A percentile compares a stretch with the other conserved stretches of the same genome.
Conservation (phyloP, 1,140 invertebrate genomes). For the Drosophila melanogaster region DNA sequence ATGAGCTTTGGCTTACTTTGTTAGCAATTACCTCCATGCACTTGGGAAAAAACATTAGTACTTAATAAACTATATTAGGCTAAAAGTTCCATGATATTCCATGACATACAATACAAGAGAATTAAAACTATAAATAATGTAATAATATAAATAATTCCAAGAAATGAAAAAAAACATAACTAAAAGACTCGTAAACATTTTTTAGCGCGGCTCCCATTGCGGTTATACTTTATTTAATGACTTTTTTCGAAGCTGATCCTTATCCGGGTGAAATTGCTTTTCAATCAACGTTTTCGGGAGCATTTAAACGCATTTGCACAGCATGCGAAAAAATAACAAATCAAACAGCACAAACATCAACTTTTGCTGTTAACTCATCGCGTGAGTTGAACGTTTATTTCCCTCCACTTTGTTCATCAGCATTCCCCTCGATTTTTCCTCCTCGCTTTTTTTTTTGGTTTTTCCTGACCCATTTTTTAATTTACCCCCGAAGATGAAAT, state of each 20-base stretch:
- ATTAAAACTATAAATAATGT: too few species aligned
- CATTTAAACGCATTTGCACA: slow-evolving; percentile 32
- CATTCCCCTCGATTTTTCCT: slow-evolving; percentile 10
- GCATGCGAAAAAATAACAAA: slow-evolving; percentile 47
- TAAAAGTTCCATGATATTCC: too few species aligned
- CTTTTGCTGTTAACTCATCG: slow-evolving; percentile 74
- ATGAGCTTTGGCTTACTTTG: slow-evolving; percentile 40
- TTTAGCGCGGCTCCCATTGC: background rate
- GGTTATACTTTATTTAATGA: background rate
- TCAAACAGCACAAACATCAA: slow-evolving; percentile 57
- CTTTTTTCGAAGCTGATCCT: slow-evolving; percentile 10
- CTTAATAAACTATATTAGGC: background rate
- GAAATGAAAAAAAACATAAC: background rate
- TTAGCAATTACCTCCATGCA: slow-evolving; percentile 20
- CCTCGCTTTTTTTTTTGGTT: background rate
- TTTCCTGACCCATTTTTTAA: slow-evolving; percentile 73
- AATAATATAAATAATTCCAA: too few species aligned
- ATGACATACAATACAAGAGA: too few species aligned
- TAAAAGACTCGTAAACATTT: background rate
- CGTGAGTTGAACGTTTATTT: slow-evolving; percentile 69
- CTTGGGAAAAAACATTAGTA: slow-evolving; percentile 1
- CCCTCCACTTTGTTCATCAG: slow-evolving; percentile 37
- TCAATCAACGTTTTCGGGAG: slow-evolving; percentile 38
- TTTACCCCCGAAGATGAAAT: slow-evolving; percentile 69
- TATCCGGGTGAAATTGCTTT: slow-evolving; percentile 32